A percentile compares a stretch with the other conserved stretches of the same genome.
Evolutionary conservation across 2,797 vertebrate genomes (phyloP).

Genomic region (Cryptoprocta ferox): DNA sequence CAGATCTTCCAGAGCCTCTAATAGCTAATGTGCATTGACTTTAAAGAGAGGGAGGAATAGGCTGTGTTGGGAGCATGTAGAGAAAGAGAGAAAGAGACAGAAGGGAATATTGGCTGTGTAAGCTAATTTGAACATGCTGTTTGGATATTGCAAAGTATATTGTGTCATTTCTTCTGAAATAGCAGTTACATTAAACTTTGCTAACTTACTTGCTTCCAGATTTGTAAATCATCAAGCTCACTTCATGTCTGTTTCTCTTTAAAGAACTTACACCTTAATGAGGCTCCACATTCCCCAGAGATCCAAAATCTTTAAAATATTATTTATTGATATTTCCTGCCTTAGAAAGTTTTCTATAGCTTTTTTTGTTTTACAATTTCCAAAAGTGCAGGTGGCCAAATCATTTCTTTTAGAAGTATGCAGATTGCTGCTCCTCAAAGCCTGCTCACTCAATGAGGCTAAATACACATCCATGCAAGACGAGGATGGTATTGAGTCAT

Average conservation of each 20-base stretch:
- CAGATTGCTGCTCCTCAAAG: slow-evolving; percentile 79
- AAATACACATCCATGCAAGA: slow-evolving; percentile 78
- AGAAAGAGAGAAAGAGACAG: background rate
- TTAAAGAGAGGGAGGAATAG: background rate
- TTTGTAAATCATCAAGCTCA: slow-evolving; percentile 51
- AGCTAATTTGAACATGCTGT: background rate
- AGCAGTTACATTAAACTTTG: slow-evolving; percentile 41
- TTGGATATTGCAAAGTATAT: background rate
- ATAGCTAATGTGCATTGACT: background rate
- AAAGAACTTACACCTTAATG: slow-evolving; percentile 43
- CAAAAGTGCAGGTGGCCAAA: slow-evolving; percentile 83
- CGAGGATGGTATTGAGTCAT: slow-evolving; percentile 76
- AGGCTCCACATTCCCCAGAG: background rate
- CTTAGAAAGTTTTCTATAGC: slow-evolving; percentile 49
- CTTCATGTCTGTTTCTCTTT: slow-evolving; percentile 6
- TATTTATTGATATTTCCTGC: slow-evolving; percentile 69
- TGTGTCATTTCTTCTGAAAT: slow-evolving; percentile 32
- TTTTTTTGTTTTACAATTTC: slow-evolving; percentile 60
- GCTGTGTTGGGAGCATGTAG: no score
- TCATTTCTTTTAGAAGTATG: slow-evolving; percentile 80
- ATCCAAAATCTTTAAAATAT: slow-evolving; percentile 64
- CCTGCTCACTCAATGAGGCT: slow-evolving; percentile 78
- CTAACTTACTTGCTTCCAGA: slow-evolving; percentile 26
- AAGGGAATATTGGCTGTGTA: background rate
- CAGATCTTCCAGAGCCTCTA: background rate